A percentile compares a stretch with the other conserved stretches of the same genome.
Evolutionary conservation across 2,888 invertebrate species (phyloP).

Genomic region (Nebria brevicollis): DNA sequence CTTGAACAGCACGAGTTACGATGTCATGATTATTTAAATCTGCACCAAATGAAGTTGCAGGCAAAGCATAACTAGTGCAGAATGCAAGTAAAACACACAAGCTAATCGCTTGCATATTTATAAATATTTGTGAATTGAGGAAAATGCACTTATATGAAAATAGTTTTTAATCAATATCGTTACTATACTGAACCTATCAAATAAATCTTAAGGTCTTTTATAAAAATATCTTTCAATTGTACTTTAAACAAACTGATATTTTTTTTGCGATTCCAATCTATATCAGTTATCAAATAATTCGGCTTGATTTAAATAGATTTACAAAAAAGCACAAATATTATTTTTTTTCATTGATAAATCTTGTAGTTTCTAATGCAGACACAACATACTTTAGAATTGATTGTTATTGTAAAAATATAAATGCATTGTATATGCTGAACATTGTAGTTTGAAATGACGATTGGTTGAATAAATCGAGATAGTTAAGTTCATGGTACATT

Average conservation of each 20-base stretch:
- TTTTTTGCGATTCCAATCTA: not conserved
- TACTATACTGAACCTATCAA: not conserved
- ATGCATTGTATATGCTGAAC: not conserved
- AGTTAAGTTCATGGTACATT: not conserved
- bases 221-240: not conserved
- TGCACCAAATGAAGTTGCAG: not conserved
- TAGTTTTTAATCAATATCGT: not conserved
- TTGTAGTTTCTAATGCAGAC: no score
- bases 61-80: not conserved
- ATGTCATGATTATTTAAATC: not conserved
- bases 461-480: not conserved
- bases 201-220: not conserved
- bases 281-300: not conserved
- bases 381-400: no score
- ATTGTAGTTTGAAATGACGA: not conserved
- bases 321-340: no score
- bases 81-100: conserved; percentile 5
- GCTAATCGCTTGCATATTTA: conserved; percentile 7
- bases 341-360: no score
- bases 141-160: not conserved
- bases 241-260: not conserved
- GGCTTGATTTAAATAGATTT: no score
- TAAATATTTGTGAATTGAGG: not conserved
- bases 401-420: not conserved
- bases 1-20: not conserved